These are phyloP conservation scores for Rana temporaria DNA, from an alignment of 2,113 vertebrate species.

Conservation along the genomic window DNA sequence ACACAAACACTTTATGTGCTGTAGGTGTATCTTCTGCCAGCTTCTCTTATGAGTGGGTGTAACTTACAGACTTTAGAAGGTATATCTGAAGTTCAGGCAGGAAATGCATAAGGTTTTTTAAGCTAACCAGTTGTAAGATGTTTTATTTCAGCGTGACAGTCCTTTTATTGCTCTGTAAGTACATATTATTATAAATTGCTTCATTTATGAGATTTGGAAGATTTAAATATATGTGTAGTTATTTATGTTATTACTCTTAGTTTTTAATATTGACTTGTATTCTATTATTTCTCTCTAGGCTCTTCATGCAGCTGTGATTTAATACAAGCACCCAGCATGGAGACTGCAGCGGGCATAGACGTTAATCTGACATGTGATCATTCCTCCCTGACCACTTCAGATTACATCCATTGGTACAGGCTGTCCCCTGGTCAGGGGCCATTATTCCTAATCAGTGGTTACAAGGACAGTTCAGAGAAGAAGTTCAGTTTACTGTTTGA, in stretches of 20 bases:
- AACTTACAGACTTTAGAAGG: no score
- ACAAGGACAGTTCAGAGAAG: background rate
- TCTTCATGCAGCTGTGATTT: background rate
- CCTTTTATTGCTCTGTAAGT: background rate
- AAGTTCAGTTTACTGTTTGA: constrained; percentile 3
- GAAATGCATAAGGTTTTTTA: no score
- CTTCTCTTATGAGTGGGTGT: no score
- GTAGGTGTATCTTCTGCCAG: no score
- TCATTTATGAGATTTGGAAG: background rate
- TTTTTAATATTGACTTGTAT: background rate
- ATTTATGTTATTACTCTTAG: background rate
- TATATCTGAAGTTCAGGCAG: no score
- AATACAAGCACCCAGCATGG: background rate
- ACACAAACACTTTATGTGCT: no score
- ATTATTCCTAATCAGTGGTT: background rate
- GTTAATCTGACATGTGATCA: constrained; percentile 4
- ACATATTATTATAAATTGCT: background rate
- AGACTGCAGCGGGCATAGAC: background rate
- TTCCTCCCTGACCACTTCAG: background rate
- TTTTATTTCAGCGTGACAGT: background rate
- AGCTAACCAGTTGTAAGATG: background rate
- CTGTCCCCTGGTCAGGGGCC: background rate
- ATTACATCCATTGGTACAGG: constrained; percentile 16
- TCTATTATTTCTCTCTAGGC: background rate
- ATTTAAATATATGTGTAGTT: background rate